These are phyloP conservation scores for Borostomias antarcticus DNA, from an alignment of 2,797 vertebrate species.

Conservation along the genomic window DNA sequence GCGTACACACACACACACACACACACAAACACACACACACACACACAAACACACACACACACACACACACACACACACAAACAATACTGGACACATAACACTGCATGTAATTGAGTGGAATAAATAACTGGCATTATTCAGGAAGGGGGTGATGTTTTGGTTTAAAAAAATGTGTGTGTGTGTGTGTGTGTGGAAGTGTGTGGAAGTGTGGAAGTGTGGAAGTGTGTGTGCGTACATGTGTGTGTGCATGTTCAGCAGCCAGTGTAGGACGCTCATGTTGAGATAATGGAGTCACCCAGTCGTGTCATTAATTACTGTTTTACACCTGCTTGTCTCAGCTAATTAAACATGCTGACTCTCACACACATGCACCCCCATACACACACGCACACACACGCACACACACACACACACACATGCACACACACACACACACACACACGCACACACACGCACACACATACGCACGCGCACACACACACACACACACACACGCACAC, in stretches of 20 bases:
- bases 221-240: conserved; percentile 30
- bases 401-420: background rate
- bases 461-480: conserved; percentile 27
- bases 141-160: background rate
- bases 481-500: conserved; percentile 24
- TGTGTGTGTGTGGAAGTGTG: conserved; percentile 7
- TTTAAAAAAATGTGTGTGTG: background rate
- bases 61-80: too few species aligned
- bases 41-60: too few species aligned
- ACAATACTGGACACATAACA: too few species aligned
- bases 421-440: background rate
- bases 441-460: background rate
- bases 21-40: background rate
- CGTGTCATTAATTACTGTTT: conserved; percentile 87
- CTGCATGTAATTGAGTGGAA: too few species aligned
- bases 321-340: conserved; percentile 88
- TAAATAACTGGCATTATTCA: background rate
- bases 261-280: conserved; percentile 65
- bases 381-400: conserved; percentile 5
- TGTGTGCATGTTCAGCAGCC: conserved; percentile 24
- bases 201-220: conserved; percentile 9
- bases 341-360: conserved; percentile 73
- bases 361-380: conserved; percentile 29
- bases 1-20: background rate
- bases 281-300: conserved; percentile 80